A percentile compares a stretch with the other conserved stretches of the same genome.
Conservation (phyloP, 2,888 invertebrate genomes). For the Philhelius pedissequus region DNA sequence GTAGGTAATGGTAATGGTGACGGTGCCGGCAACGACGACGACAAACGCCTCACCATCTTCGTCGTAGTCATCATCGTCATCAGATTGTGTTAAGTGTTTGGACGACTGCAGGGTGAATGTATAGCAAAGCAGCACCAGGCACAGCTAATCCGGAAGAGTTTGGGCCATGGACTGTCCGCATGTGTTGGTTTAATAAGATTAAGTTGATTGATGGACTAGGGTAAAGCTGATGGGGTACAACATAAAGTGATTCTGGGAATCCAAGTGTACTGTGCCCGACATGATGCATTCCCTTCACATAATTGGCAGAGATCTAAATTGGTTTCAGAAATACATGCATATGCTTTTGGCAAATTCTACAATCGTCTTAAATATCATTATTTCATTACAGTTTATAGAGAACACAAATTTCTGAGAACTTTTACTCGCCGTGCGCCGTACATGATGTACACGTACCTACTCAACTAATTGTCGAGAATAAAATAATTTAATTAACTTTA, state of each 20-base stretch:
- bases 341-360: neutral
- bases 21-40: neutral
- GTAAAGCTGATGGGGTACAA: neutral
- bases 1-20: no score
- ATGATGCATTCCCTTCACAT: neutral
- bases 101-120: neutral
- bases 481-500: neutral
- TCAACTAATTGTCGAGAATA: neutral
- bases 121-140: neutral
- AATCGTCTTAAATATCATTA: neutral
- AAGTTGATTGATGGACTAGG: constrained; percentile 48
- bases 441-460: neutral
- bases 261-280: neutral
- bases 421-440: neutral
- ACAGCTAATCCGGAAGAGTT: constrained; percentile 19
- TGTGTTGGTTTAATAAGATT: constrained; percentile 61
- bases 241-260: neutral
- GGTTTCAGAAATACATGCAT: neutral
- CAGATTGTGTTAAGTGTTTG: constrained; percentile 46
- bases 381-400: neutral
- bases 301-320: constrained; percentile 1
- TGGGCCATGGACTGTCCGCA: constrained; percentile 11
- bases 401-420: neutral
- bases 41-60: neutral
- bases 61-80: neutral